Base-by-base conservation (phyloP, 2,113 vertebrate species). In the Hemibagrus wyckioides region DNA sequence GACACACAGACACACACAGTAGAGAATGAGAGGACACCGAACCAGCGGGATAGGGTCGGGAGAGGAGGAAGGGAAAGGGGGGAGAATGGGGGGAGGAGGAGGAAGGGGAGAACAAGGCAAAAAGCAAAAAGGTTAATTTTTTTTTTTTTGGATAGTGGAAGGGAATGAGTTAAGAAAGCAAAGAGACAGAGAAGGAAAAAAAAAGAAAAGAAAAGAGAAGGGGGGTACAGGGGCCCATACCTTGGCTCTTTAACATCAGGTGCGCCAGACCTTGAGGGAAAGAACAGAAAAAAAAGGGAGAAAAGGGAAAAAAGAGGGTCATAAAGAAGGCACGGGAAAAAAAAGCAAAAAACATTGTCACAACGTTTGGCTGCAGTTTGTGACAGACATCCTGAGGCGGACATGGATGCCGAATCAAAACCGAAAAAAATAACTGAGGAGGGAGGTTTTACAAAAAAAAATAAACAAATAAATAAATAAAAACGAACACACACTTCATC, bases 221-320 rank as follows among this genome's bases (percentile, higher is more conserved):
- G 93, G 93, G 92, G n/a, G n/a, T n/a, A 94, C 90, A 93, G 92
- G 94, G 93, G 94, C 94, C 94, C 95, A 95, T 96, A 96, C 95
- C 95, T 96, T 95, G 95, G 95, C 94, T 95, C 91, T 95, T 96
- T 96, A 96, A 94, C 95, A 92, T 96, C 95, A 96, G 94, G 94
- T 96, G 95, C 93, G 95, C 95, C 95, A 96, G 95, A 96, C 95
- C 95, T 96, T 96, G 95, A 96, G 94, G 95, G 95, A 95, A 95
- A 96, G 92, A 95, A 95, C 93, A 95, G 94, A 94, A 95, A 95
- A 95, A n/a, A 95, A 95, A 94, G 94, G 94, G 94, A 95, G 93
- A 87, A 94, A 96, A 94, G 83, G 93, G 93, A 95, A 96, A 95
- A 94, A 95, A 94, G 95, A 95, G 95, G 94, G 95, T 96, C 95